Evolutionary conservation across 2,113 vertebrate genomes (phyloP).

Genomic region (Heliornis fulica): DNA sequence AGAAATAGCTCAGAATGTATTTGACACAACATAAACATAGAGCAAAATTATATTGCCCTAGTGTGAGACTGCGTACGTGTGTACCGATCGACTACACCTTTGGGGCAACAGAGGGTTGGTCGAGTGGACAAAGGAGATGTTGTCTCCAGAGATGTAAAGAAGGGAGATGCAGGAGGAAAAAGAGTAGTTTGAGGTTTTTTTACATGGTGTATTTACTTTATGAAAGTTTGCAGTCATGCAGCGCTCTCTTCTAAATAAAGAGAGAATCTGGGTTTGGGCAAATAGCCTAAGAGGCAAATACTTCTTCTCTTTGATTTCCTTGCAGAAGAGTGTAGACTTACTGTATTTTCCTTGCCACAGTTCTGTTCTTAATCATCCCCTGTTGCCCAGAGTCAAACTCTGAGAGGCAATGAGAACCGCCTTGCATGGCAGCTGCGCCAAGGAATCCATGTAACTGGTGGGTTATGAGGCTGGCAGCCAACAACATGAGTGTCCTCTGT

Average conservation of each 20-base stretch:
- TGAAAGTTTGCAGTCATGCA: not conserved
- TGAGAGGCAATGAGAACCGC: not conserved
- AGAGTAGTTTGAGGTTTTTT: accelerated
- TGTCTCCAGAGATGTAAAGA: not conserved
- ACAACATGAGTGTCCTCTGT: not conserved
- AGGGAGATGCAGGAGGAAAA: not conserved
- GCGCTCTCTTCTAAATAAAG: not conserved
- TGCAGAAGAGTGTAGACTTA: not conserved
- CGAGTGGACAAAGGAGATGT: not conserved
- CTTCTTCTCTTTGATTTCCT: not conserved
- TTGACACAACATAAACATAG: not conserved
- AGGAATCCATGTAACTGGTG: not conserved
- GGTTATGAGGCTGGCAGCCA: not conserved
- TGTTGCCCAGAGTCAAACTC: not conserved
- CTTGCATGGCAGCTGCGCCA: not conserved
- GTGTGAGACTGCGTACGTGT: not conserved
- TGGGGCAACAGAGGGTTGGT: not conserved
- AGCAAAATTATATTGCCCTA: not conserved
- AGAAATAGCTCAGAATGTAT: not conserved
- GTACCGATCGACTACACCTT: not conserved
- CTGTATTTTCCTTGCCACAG: not conserved
- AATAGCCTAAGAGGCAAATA: not conserved
- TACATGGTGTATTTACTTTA: not conserved
- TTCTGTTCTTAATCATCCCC: not conserved
- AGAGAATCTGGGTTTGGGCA: not conserved